Base-by-base conservation (phyloP, 2,113 vertebrate species). In the Urocitellus parryii region DNA sequence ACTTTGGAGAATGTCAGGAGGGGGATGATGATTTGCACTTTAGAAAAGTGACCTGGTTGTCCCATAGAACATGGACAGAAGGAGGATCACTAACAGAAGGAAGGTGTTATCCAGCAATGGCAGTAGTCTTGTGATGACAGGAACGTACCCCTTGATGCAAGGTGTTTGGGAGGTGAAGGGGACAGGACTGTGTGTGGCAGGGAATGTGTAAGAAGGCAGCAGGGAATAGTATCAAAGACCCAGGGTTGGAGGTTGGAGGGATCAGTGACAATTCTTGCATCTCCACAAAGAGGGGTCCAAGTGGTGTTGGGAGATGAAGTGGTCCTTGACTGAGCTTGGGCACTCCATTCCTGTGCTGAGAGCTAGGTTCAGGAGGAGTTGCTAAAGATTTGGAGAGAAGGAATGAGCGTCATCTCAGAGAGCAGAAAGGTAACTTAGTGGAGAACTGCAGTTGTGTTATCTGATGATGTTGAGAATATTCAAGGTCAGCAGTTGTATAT, bases 101-200 rank as follows among this genome's bases (percentile, higher is more conserved):
- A 81, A 8, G 1, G 7, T 29, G n/a, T 48, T 9, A 22, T 8
- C 4, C 12, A 4, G 10, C 24, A 37, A 2, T 20, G n/a, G 17
- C 5, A 8, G 1, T 27, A 1, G 25, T 61, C 56, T 7, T 27
- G 61, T 14, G 27, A 20, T 32, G 24, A 3, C 39, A 42, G 29
- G 8, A 58, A 56, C 53, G 4, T 39, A 29, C n/a, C 8, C 11
- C 5, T 32, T 73, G 24, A 88, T 24, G 20, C 11, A 1, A 16
- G n/a, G 2, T 0, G 7, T 51, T 91, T n/a, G 29, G 11, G 90
- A 67, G 27, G 27, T 14, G 16, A 11, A 70, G 8, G 3, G 51
- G 27, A 73, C 37, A 27, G 34, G 16, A 83, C 4, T 24, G 22
- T 0, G 29, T 32, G 27, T 73, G 8, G 5, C 48, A 18, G 22